Percentiles rank a stretch among this genome's conserved stretches.
These are phyloP conservation scores for Phocoena sinus DNA, from an alignment of 2,113 vertebrate species.

Conservation along the genomic window DNA sequence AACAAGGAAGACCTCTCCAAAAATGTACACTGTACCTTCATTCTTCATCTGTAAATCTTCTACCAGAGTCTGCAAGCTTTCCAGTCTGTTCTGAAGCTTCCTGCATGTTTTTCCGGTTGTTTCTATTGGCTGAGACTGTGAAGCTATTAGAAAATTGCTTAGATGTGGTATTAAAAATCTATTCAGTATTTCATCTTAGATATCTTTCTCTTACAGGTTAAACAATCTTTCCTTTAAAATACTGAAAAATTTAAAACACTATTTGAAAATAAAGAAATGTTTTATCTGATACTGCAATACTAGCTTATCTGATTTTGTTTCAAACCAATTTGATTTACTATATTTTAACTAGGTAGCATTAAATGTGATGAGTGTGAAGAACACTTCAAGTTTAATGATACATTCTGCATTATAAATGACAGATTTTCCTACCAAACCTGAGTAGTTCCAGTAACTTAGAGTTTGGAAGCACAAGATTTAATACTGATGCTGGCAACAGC, in stretches of 20 bases:
- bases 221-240: not conserved
- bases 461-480: not conserved
- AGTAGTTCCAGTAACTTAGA: not conserved
- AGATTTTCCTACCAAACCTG: not conserved
- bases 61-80: constrained; percentile 76
- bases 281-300: not conserved
- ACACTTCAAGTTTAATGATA: not conserved
- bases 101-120: constrained; percentile 55
- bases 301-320: constrained; percentile 19
- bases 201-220: not conserved
- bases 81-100: constrained; percentile 76
- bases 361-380: not conserved
- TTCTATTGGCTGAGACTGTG: constrained; percentile 72
- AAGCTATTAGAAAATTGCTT: constrained; percentile 69
- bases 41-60: constrained; percentile 76
- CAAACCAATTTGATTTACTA: not conserved
- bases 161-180: constrained; percentile 54
- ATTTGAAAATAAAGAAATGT: constrained; percentile 15
- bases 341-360: not conserved
- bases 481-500: not conserved
- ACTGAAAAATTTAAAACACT: constrained; percentile 10
- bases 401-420: not conserved
- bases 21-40: constrained; percentile 64
- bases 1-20: not conserved
- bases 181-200: not conserved